Evolutionary conservation across 2,888 invertebrate species (phyloP), one percentile per base, ranked within the genome.

Genomic region (Patella ulyssiponensis): DNA sequence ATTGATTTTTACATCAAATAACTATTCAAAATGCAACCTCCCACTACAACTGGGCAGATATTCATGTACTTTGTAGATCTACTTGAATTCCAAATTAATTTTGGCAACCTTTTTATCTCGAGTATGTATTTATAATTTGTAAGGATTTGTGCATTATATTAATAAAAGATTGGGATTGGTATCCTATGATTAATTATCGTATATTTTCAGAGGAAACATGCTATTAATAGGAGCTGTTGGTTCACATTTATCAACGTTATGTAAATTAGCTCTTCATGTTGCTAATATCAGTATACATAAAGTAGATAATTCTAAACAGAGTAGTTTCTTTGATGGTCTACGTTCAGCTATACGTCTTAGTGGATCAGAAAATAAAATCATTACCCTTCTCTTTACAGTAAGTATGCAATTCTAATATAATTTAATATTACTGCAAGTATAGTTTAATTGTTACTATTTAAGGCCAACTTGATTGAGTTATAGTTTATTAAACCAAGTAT

Each of bases 241-340:
- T 7, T 87, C 88, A 7, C 91, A 91, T 80, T 85, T 92, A 54
- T 85, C 90, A 17, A 90, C 89, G n/a, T 85, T 92, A 76, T 90
- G 89, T 80, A 87, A 88, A 78, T 86, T 92, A 72, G 90, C 91
- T 9, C 86, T 91, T 33, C 91, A 91, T 82, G 89, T 92, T 20
- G 89, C 91, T 53, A 89, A 91, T 82, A 88, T 91, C 52, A 90
- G 89, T 52, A 87, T 90, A 58, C 88, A 90, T 76, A 84, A 85
- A 72, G 85, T 92, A 75, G 91, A 92, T 80, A 87, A 90, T 11
- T 87, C 89, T 69, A 91, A 90, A 79, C 87, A 86, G 79, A 91
- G 88, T 82, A 90, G 88, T 81, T 91, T 92, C 86, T 90, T 91
- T 81, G 92, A 92, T 84, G 91, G 91, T 51, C 86, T 92, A 58